Base-by-base conservation (phyloP, 2,888 invertebrate genomes). In the Tetramorium bicarinatum region DNA sequence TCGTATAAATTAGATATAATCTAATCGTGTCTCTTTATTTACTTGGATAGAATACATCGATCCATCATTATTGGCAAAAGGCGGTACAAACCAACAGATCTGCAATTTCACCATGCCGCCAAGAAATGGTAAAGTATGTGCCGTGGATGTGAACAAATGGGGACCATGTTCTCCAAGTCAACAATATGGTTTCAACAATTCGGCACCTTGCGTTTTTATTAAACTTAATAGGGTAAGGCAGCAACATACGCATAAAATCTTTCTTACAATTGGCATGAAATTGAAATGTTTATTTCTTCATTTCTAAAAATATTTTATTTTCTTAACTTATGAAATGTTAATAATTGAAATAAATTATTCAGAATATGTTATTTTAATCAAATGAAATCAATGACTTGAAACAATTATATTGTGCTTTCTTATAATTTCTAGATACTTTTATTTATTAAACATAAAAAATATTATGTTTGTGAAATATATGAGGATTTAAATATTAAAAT, bases 141-240 rank as follows among this genome's bases (percentile, higher is more conserved):
- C 94, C 1, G 95, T 96, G 6, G 94, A 95, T 56, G 93, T 96
- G 0, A 90, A 92, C 38, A 87, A 91, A 29, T 95, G 92, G 90
- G 96, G 96, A 0, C 94, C 95, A 3, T 97, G 97, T 90, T 95
- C 96, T 1, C 92, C 95, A 1, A 87, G 90, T 1, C 93, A 95
- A 7, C 91, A 94, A 13, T 98, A 97, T 92, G 98, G 98, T 13
- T 98, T 97, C 93, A 96, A 96, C 82, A 95, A 96, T 66, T 97
- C 97, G n/a, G 96, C 96, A 56, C 98, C 98, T 7, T 99, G 99
- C 94, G 95, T 99, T 86, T 96, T 98, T 91, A 95, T 99, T 83
- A 98, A 98, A 94, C 95, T 99, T 76, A 99, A 99, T 95, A 97
- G 96, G 95, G 97, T 97, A 94, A 88, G 59, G n/a, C 7, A 29